phyloP scores from a whole-genome alignment of 92 coral and sea anemone genomes.

The Metridium senile region DNA sequence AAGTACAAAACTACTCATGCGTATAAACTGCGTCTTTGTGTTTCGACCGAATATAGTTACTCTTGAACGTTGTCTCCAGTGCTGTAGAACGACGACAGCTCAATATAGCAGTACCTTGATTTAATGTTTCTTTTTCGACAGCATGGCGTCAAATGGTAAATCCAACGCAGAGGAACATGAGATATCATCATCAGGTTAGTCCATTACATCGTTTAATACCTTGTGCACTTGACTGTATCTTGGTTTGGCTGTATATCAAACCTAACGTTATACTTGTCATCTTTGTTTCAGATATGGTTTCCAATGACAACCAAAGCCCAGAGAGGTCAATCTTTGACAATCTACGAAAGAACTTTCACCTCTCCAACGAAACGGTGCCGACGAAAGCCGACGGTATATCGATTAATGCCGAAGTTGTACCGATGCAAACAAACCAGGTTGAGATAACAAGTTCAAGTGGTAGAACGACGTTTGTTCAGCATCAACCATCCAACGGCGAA shows the following conservation, averaged over 20 bases:
- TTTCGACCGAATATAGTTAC: too few species aligned
- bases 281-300: background rate
- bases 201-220: too few species aligned
- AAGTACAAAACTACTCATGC: background rate
- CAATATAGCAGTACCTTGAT: too few species aligned
- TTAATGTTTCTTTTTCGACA: too few species aligned
- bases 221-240: too few species aligned
- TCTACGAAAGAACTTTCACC: constrained; percentile 32
- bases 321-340: constrained; percentile 34
- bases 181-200: too few species aligned
- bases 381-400: constrained; percentile 12
- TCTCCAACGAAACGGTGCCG: background rate
- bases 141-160: too few species aligned
- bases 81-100: too few species aligned
- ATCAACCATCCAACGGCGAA: background rate
- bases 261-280: background rate
- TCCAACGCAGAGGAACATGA: too few species aligned
- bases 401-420: background rate
- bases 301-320: background rate
- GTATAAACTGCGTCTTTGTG: background rate
- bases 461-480: background rate
- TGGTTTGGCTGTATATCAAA: too few species aligned
- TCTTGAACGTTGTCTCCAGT: too few species aligned
- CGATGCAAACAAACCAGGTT: background rate
- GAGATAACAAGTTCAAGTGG: constrained; percentile 10